These are phyloP conservation scores for Stichopus horrens DNA, from an alignment of 53 echinoderm and acorn worm genomes.

Conservation along the genomic window DNA sequence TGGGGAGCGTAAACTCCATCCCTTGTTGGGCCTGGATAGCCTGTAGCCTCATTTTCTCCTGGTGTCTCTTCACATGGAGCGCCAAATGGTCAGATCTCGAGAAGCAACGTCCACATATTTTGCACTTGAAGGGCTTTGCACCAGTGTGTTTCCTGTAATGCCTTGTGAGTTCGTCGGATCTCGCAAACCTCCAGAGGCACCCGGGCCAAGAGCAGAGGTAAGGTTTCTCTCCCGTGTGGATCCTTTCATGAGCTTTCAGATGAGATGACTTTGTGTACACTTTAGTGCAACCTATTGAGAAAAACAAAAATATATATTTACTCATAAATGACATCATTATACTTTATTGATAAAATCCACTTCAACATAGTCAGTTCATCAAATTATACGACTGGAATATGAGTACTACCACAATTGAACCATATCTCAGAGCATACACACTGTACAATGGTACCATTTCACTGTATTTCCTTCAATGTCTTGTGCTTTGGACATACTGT, in stretches of 20 bases:
- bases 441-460: no score
- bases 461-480: no score
- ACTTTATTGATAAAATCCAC: no score
- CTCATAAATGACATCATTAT: no score
- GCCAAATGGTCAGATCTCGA: constrained; percentile 91
- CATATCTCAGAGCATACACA: no score
- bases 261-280: constrained; percentile 95
- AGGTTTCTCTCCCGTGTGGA: constrained; percentile 93
- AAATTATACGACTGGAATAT: no score
- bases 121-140: constrained; percentile 94
- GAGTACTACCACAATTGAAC: no score
- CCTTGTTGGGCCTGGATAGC: constrained; percentile 43
- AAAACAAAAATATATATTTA: not conserved
- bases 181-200: constrained; percentile 90
- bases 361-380: no score
- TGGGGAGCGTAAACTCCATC: constrained; percentile 32
- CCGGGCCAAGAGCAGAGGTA: constrained; percentile 86
- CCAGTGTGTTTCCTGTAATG: constrained; percentile 95
- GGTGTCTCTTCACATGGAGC: constrained; percentile 93
- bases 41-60: constrained; percentile 65
- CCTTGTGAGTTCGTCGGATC: constrained; percentile 89
- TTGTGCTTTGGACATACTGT: no score
- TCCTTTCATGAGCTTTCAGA: constrained; percentile 86
- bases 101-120: constrained; percentile 90
- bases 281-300: constrained; percentile 76